Base-by-base conservation (phyloP, 2,888 invertebrate genomes). In the Ophion costatus region DNA sequence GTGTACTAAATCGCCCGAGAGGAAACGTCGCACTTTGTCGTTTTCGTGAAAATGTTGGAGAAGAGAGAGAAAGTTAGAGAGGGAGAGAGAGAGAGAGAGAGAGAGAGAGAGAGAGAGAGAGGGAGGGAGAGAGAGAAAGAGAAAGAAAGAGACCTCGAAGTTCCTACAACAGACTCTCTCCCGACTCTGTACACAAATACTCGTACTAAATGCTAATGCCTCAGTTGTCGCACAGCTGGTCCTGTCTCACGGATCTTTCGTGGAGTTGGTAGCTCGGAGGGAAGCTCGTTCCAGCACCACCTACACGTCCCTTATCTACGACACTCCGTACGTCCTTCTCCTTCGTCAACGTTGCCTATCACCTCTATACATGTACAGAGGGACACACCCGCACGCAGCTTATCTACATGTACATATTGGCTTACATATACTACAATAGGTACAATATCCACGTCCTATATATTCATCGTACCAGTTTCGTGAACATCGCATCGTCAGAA, bases 171-270 rank as follows among this genome's bases (percentile, higher is more conserved):
- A 76, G 80, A 67, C 33, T 74, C 59, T 77, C 67, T 84, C 70
- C 42, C 78, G 79, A 79, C 81, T 82, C 84, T 84, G 88, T 83
- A 88, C 87, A 86, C 86, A 85, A 87, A 87, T 89, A 85, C 82
- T 86, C 59, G 88, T 87, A 83, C 88, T 89, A 88, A 89, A 89
- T 88, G 87, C 88, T 89, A 88, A 89, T 89, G 87, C 88, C 73
- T 78, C 78, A 85, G 84, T 84, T 85, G 84, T 85, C 79, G 79
- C 82, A 82, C 84, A 85, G 82, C 84, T 82, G 82, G 79, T 67
- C 66, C 79, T 79, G 82, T 85, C 84, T 70, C 84, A 85, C 84
- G 84, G 73, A 85, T 79, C 82, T 82, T 79, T 82, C 59, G 38
- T 79, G 61, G 33, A 67, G 84, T 88, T 83, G 84, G 83, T 81